Evolutionary conservation across 2,113 vertebrate genomes (phyloP), one percentile per base, ranked within the genome.

Genomic region (Anoura caudifer): DNA sequence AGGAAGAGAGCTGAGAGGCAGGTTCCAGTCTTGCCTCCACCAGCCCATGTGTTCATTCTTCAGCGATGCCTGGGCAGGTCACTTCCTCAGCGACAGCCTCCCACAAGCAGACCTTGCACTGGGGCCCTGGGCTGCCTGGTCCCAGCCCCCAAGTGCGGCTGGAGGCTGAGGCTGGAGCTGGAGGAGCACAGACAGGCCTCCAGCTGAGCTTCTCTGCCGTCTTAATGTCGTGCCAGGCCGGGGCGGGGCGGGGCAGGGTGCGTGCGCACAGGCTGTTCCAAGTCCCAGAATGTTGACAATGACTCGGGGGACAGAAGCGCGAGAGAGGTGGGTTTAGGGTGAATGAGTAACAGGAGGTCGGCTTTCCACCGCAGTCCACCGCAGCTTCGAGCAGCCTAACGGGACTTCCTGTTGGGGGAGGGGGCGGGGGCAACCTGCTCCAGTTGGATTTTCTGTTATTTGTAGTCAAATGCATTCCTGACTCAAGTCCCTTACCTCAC

Each of bases 11-110:
- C 52, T 2, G 43, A 54, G 26, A 83, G 47, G 56, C 61, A 19
- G n/a, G 59, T 54, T 52, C 80, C 47, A 9, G 76, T 4, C 36
- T 41, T 17, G 38, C n/a, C 52, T 31, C 59, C 59, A 26, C 14
- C 54, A 47, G 8, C 0, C 7, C 31, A 2, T 0, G 5, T 11
- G 0, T 9, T 7, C n/a, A 3, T 2, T 9, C 31, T 43, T 22
- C 5, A 22, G 28, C 45, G 70, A 8, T 7, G 14, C 43, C 45
- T 6, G 47, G 69, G 41, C 69, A 70, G 91, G 94, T 83, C 90
- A 93, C 59, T 56, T 91, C 76, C 90, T 88, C 33, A 14, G 0
- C 6, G 50, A 19, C 14, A 41, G 93, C 28, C 50, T 52, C 72
- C 54, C 65, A 15, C 15, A 1, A 20, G 59, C 52, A n/a, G 52